Base-by-base conservation (phyloP, 2,888 invertebrate species). In the Pheosia tremula region DNA sequence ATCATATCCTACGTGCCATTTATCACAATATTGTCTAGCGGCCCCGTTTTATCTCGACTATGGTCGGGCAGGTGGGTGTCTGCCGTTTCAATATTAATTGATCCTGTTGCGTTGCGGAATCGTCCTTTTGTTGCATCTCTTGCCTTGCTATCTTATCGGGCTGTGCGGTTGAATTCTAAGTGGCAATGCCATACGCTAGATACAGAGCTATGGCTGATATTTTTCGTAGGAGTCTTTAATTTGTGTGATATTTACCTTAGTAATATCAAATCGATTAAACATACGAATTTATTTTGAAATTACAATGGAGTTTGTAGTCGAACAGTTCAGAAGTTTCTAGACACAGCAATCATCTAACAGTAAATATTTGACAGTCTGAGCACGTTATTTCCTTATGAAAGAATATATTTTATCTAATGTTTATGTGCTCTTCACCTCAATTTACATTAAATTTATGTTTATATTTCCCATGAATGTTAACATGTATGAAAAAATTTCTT, bases 11-110 rank as follows among this genome's bases (percentile, higher is more conserved):
- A 74, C 78, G 78, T 85, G 80, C 82, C 83, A 83, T 90, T 89
- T 85, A 88, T 90, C 89, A 89, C 88, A 89, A 89, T 87, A 85
- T 86, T 86, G 89, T 86, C 81, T 81, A 73, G 80, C 83, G 85
- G 83, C 73, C 67, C 73, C 81, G 82, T 83, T 84, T 85, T 84
- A 87, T 86, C 83, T 84, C 71, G 60, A 65, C 74, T 72, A 71
- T 69, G 77, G 70, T 64, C 64, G 74, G 71, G 82, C 87, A 88
- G 88, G 88, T 88, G 86, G 89, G 87, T 85, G 87, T 87, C 83
- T 80, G 77, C 71, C 75, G 76, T 74, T 74, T 74, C 78, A 79
- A 81, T 87, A 88, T 88, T 88, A 89, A 88, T 89, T 87, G 82
- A 85, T 86, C 82, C 84, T 85, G 84, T 80, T 77, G 70, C 77